Base-by-base conservation (phyloP, 64 coral and sea anemone species). In the Pachyseris speciosa region DNA sequence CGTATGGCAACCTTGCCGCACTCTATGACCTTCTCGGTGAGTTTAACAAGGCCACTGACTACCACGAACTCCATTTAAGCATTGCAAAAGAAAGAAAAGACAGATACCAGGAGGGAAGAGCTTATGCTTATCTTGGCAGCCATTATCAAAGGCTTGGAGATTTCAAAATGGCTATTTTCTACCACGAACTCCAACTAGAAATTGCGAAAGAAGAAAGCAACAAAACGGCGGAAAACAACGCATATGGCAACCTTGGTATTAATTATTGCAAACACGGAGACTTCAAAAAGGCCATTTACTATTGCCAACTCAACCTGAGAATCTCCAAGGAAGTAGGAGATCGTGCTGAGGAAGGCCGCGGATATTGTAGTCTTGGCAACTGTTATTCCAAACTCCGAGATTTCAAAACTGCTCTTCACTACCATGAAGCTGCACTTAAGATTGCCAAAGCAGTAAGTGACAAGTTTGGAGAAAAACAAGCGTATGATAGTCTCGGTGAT, bases 31-130 rank as follows among this genome's bases (percentile, higher is more conserved):
- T 1, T 39, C 38, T 75, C 52, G 52, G 52, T 57, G 52, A 57
- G 16, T 57, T 57, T 20, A 20, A 57, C 16, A 57, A 57, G 16
- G 72, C 72, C 31, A 75, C 61, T 8, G 27, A 39, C n/a, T 24
- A 61, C 28, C n/a, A 60, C n/a, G 33, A 83, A 61, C 29, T 58
- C 20, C 37, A 58, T 49, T 28, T 83, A 33, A 20, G 10, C 3
- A 22, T 83, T 60, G 78, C 78, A 17, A 83, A 83, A 25, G 28
- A 64, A 29, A 58, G 33, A 17, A 51, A 51, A 37, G 30, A 83
- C 30, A 75, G 42, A 10, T 12, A 32, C 11, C 31, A 10, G n/a
- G 32, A 36, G 15, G 38, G 72, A 43, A 12, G 34, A 38, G 38
- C 38, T 2, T 40, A 75, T 75, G 42, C 7, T 0, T 39, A 44